Evolutionary conservation across 2,113 vertebrate species (phyloP), one percentile per base, ranked within the genome.

Genomic region (Nerophis ophidion): DNA sequence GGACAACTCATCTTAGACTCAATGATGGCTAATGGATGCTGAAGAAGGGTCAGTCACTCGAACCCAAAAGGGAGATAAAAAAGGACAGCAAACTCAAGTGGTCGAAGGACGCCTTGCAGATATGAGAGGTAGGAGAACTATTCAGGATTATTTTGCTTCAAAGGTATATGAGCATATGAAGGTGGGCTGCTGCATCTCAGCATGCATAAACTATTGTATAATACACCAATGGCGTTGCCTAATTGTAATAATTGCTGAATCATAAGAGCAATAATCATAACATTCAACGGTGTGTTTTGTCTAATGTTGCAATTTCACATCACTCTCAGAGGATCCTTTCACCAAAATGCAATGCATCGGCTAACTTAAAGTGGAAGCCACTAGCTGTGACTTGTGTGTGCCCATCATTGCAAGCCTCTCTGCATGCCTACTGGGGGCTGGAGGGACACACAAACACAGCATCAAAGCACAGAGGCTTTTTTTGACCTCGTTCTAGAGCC

Each of bases 61-160:
- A 59, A 66, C 70, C 55, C 62, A 75, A 61, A 75, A 72, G 62
- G 82, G 63, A 80, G 70, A 42, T 81, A 68, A 75, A 61, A 61
- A 65, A 63, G 71, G 72, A 51, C 61, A 61, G 40, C 46, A 8
- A 70, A 75, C 8, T 57, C 69, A 60, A 72, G 74, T 4, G 35
- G 71, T 72, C 72, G 70, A 61, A 70, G 71, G 71, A 84, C 70
- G 45, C 60, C 60, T 47, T 72, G 82, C 79, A 85, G 83, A 79
- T 65, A 91, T 90, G 89, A 88, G 72, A 89, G 89, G 89, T 91
- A 85, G 65, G 88, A 54, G 50, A 50, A 59, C 33, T 47, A 65
- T 66, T 48, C 38, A 33, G 14, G 2, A 38, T 33, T 44, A 50
- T 40, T 60, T 62, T 38, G 38, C 57, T 48, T 26, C n/a, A 0